Percentiles rank a stretch among this genome's conserved stretches.
Evolutionary conservation across 2,113 vertebrate species (phyloP).

Genomic region (Hepsetus odoe): DNA sequence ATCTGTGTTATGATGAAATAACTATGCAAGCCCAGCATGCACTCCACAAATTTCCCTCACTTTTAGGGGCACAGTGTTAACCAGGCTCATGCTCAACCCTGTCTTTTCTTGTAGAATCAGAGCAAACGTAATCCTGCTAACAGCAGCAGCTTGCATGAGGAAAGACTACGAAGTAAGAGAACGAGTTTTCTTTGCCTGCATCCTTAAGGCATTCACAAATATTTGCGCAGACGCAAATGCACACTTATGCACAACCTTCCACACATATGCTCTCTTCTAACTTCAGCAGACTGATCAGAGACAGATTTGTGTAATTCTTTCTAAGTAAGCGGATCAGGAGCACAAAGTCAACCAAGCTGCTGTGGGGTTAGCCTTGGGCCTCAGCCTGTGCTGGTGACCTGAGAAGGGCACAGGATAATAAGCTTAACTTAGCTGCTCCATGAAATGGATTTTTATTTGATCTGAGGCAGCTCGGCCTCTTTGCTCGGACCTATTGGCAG

Average conservation of each 20-base stretch:
- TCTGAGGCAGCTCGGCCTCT: neutral
- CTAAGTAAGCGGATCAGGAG: conserved; percentile 76
- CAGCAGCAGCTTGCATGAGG: no score
- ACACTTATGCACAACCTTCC: neutral
- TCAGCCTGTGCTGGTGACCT: conserved; percentile 65
- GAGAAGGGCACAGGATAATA: conserved; percentile 68
- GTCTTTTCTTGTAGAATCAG: no score
- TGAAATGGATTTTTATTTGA: conserved; percentile 40
- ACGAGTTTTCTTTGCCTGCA: no score
- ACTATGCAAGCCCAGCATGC: no score
- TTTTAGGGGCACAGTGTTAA: no score
- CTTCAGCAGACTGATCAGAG: conserved; percentile 69
- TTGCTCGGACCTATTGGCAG: neutral
- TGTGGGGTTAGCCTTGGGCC: conserved; percentile 68
- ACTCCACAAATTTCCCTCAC: no score
- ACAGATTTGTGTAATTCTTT: conserved; percentile 77
- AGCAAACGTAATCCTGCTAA: no score
- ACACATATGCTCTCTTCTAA: conserved; percentile 32
- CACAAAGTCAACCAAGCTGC: conserved; percentile 70
- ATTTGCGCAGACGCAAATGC: neutral
- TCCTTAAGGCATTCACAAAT: neutral
- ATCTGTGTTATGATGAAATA: no score
- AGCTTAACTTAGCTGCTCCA: conserved; percentile 70
- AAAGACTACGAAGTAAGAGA: no score
- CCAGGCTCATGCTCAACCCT: no score